These are phyloP conservation scores for Physella acuta DNA, from an alignment of 1,140 invertebrate genomes.

Conservation along the genomic window DNA sequence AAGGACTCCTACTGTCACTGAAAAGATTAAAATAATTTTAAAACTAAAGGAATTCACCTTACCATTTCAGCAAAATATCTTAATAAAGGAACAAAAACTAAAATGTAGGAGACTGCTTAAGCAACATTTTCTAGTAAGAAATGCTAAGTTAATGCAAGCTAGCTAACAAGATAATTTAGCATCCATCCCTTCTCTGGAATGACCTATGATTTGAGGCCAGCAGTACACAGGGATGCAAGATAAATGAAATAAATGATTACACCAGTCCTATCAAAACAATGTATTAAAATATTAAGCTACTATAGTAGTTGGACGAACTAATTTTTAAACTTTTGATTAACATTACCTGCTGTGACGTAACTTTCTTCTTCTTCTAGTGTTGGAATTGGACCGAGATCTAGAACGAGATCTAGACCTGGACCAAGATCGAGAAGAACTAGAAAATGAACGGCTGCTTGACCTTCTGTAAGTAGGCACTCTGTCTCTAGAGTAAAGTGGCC, in stretches of 20 bases:
- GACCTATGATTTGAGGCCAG: conserved; percentile 23
- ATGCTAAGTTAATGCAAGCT: too few relatives aligned
- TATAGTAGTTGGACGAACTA: too few relatives aligned
- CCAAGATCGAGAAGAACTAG: conserved; percentile 37
- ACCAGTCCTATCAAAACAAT: neutral
- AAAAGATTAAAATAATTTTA: too few relatives aligned
- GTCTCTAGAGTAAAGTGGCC: conserved; percentile 33
- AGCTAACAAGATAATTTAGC: too few relatives aligned
- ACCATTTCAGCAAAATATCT: too few relatives aligned
- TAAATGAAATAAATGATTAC: neutral
- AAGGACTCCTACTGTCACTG: conserved; percentile 12
- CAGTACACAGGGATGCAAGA: conserved; percentile 33
- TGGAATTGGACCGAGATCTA: conserved; percentile 54
- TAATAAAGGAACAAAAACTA: neutral
- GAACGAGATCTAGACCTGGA: conserved; percentile 62
- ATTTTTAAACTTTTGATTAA: neutral
- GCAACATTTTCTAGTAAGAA: too few relatives aligned
- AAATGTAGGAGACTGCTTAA: too few relatives aligned
- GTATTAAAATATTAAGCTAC: too few relatives aligned
- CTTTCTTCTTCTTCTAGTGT: conserved; percentile 34
- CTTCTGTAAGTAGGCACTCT: conserved; percentile 46
- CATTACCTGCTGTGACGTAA: conserved; percentile 26
- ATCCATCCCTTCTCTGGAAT: conserved; percentile 23
- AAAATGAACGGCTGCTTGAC: conserved; percentile 46
- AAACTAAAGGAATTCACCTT: too few relatives aligned